These are phyloP conservation scores for Psittacula cyanocephala DNA, from an alignment of 2,113 vertebrate species.

Conservation along the genomic window DNA sequence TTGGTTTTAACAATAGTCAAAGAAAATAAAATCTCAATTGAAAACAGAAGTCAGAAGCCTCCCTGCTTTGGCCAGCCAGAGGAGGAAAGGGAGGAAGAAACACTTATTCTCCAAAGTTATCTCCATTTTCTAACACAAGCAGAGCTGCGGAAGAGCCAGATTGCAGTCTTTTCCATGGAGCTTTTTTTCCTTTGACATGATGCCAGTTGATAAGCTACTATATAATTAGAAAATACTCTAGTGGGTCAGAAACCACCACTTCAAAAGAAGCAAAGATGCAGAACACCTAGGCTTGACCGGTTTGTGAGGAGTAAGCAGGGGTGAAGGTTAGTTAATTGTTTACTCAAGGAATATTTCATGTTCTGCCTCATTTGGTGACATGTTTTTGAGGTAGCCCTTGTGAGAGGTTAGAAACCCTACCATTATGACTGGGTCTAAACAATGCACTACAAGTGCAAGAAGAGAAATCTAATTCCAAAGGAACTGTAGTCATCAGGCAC, in stretches of 20 bases:
- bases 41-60: conserved; percentile 33
- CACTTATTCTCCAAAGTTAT: neutral
- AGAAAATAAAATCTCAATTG: conserved; percentile 35
- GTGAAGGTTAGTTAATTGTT: neutral
- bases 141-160: neutral
- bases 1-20: conserved; percentile 43
- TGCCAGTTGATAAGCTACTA: neutral
- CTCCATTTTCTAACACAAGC: neutral
- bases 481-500: neutral
- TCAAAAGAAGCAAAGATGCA: neutral
- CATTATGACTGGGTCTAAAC: neutral
- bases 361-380: neutral
- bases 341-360: neutral
- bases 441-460: neutral
- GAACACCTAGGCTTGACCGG: neutral
- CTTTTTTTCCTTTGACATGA: neutral
- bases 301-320: neutral
- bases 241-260: neutral
- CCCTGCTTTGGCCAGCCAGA: neutral
- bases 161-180: neutral
- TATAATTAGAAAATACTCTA: neutral
- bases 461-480: neutral
- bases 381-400: neutral
- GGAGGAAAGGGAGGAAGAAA: neutral
- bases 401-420: neutral